phyloP scores from a whole-genome alignment of 2,888 invertebrate genomes.

The Xestobium rufovillosum region DNA sequence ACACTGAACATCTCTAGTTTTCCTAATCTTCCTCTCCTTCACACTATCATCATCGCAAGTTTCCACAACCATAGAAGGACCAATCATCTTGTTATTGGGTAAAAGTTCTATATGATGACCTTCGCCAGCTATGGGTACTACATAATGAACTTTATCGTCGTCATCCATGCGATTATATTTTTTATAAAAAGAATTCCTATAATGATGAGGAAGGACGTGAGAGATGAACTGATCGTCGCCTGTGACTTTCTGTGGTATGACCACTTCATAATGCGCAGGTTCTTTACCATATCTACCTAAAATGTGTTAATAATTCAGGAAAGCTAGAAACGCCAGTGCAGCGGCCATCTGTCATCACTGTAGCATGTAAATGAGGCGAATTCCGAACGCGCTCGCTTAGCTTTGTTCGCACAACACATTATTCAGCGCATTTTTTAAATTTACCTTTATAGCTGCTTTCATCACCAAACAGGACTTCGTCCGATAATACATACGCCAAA shows the following conservation, averaged over 20 bases:
- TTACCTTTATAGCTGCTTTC: conserved; percentile 17
- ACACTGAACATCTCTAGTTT: conserved; percentile 33
- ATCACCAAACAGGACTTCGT: no score
- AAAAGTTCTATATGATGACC: conserved; percentile 35
- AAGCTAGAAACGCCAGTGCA: not conserved
- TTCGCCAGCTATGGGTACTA: conserved; percentile 34
- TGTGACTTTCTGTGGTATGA: conserved; percentile 37
- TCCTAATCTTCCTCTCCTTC: conserved; percentile 26
- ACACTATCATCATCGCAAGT: conserved; percentile 26
- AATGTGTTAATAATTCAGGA: not conserved
- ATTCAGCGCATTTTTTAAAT: conserved; percentile 22
- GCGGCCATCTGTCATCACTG: conserved; percentile 21
- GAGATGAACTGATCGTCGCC: conserved; percentile 36
- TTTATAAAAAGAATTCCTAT: conserved; percentile 21
- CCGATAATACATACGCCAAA: no score
- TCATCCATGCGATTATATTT: conserved; percentile 15
- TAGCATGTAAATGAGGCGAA: conserved; percentile 22
- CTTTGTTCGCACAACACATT: conserved; percentile 19
- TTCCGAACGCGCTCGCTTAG: conserved; percentile 16
- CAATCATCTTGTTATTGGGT: conserved; percentile 34
- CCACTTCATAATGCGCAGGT: conserved; percentile 31
- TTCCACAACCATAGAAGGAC: conserved; percentile 37
- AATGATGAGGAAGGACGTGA: conserved; percentile 37
- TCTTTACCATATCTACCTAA: conserved; percentile 14
- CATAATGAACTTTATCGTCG: conserved; percentile 36